Conservation (phyloP, 2,888 invertebrate genomes). For the Tineola bisselliella region DNA sequence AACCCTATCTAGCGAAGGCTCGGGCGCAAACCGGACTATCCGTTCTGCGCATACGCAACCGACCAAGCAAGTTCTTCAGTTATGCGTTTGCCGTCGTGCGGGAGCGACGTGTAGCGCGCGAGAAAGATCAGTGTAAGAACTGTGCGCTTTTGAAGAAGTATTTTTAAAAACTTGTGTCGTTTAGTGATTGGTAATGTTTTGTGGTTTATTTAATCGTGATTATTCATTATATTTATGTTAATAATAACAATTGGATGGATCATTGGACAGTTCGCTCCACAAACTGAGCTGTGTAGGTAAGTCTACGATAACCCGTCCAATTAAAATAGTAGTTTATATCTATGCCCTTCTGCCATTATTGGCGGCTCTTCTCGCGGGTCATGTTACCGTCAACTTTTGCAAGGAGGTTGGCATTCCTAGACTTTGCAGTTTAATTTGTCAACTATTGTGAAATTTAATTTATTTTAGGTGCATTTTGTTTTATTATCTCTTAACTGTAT, state of each 20-base stretch:
- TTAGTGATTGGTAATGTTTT: constrained; percentile 12
- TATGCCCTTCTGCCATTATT: constrained; percentile 23
- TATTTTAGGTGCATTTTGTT: constrained; percentile 14
- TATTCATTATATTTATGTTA: background rate
- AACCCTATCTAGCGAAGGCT: constrained; percentile 31
- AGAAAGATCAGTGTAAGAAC: constrained; percentile 25
- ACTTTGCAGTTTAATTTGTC: constrained; percentile 36
- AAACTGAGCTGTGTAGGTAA: constrained; percentile 43
- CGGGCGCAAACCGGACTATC: constrained; percentile 51
- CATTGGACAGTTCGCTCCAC: constrained; percentile 24
- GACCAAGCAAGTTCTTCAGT: constrained; percentile 35
- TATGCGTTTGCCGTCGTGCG: constrained; percentile 38
- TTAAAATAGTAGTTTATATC: constrained; percentile 36
- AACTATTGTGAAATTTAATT: constrained; percentile 38
- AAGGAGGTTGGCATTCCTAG: constrained; percentile 50
- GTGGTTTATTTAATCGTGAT: constrained; percentile 1
- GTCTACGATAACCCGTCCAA: constrained; percentile 29
- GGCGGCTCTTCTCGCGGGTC: constrained; percentile 24
- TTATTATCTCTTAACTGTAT: no score
- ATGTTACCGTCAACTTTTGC: constrained; percentile 34
- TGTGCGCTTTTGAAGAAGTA: constrained; percentile 26
- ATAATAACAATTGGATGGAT: background rate
- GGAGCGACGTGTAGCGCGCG: constrained; percentile 29
- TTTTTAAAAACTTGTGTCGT: constrained; percentile 15
- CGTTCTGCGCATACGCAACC: constrained; percentile 42